A percentile compares a stretch with the other conserved stretches of the same genome.
These are phyloP conservation scores for Drosophila orosa DNA, from an alignment of 1,140 invertebrate genomes.

Conservation along the genomic window DNA sequence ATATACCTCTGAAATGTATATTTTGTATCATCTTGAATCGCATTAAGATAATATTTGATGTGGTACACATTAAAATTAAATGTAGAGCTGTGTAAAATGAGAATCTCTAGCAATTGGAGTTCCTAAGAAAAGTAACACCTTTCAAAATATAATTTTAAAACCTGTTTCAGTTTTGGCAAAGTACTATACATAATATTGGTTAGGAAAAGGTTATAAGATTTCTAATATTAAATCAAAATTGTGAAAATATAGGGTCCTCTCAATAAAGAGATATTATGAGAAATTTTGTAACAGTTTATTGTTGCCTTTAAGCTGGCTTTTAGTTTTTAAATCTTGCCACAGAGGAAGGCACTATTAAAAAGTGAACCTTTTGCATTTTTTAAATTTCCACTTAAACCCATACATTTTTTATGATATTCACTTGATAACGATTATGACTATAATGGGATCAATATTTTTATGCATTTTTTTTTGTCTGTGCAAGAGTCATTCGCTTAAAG, in stretches of 20 bases:
- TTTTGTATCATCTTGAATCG: not conserved
- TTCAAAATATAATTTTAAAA: not conserved
- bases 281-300: not conserved
- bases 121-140: too few species aligned
- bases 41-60: not conserved
- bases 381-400: not conserved
- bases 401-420: not conserved
- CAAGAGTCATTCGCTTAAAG: slow-evolving; percentile 51
- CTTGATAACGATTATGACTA: not conserved
- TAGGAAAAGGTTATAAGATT: not conserved
- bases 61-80: not conserved
- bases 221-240: not conserved
- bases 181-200: not conserved
- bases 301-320: not conserved
- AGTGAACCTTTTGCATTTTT: not conserved
- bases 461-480: slow-evolving; percentile 9
- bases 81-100: not conserved
- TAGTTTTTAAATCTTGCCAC: not conserved
- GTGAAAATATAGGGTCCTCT: not conserved
- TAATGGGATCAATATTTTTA: slow-evolving; percentile 7
- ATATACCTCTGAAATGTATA: not conserved
- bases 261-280: too few species aligned
- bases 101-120: not conserved
- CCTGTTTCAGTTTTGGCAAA: not conserved
- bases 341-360: too few species aligned